phyloP scores from a whole-genome alignment of 2,113 vertebrate species.

The Empidonax traillii region DNA sequence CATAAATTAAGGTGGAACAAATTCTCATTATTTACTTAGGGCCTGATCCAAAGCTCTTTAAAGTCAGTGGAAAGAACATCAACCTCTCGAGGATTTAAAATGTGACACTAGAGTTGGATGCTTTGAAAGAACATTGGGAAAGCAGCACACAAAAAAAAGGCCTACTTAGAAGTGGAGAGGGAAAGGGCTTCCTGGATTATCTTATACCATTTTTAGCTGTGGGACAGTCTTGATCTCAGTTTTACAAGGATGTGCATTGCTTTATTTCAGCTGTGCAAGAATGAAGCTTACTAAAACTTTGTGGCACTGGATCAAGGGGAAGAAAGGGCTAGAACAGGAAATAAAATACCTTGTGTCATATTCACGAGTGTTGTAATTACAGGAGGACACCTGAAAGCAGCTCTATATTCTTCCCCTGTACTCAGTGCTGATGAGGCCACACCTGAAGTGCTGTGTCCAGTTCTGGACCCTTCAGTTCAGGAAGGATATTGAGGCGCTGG shows the following conservation, averaged over 20 bases:
- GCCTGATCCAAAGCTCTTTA: conserved; percentile 15
- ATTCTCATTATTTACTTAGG: conserved; percentile 50
- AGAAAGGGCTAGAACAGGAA: background rate
- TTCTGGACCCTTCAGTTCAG: no score
- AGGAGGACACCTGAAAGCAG: background rate
- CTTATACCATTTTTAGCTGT: background rate
- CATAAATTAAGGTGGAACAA: conserved; percentile 52
- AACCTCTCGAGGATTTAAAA: background rate
- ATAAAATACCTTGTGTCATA: background rate
- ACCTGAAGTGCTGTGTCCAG: no score
- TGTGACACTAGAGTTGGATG: background rate
- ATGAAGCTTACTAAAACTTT: background rate
- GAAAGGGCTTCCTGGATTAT: background rate
- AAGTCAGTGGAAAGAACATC: conserved; percentile 11
- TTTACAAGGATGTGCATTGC: background rate
- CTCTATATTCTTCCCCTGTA: no score
- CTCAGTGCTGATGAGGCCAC: no score
- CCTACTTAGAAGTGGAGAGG: background rate
- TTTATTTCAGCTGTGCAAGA: background rate
- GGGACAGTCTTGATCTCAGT: background rate
- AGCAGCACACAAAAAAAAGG: background rate
- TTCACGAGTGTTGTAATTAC: accelerated
- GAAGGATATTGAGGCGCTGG: no score
- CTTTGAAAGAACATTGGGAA: background rate
- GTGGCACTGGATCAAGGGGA: background rate